Evolutionary conservation across 2,113 vertebrate species (phyloP).

Genomic region (Neodontobutis hainanensis): DNA sequence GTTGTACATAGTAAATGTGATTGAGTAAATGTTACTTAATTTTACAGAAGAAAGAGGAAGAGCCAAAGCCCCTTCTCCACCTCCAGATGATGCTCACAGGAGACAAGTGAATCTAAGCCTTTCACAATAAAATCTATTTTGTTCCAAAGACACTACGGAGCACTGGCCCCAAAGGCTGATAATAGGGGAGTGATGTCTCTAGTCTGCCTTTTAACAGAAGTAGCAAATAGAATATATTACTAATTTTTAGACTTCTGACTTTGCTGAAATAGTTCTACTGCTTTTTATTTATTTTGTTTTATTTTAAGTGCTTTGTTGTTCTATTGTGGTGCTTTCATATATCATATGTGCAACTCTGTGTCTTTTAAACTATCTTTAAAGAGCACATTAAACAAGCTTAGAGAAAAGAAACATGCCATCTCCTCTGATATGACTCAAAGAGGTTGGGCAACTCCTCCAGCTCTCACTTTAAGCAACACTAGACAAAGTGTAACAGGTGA

Average conservation of each 20-base stretch:
- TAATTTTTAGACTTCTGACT: too few species aligned
- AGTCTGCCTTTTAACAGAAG: too few species aligned
- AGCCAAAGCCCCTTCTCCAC: not conserved
- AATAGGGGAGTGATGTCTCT: too few species aligned
- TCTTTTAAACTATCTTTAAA: not conserved
- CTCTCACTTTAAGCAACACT: not conserved
- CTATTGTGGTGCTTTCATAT: too few species aligned
- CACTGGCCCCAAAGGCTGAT: not conserved
- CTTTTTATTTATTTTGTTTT: too few species aligned
- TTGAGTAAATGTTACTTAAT: too few species aligned
- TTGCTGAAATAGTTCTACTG: too few species aligned
- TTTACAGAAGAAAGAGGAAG: not conserved
- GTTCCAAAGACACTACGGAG: not conserved
- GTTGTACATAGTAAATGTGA: too few species aligned
- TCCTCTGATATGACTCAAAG: not conserved
- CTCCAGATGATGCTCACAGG: constrained; percentile 35
- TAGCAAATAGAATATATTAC: too few species aligned
- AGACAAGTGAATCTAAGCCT: constrained; percentile 13
- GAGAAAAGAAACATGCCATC: not conserved
- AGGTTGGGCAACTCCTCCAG: too few species aligned
- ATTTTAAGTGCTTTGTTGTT: too few species aligned
- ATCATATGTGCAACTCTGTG: too few species aligned
- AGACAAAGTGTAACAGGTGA: not conserved
- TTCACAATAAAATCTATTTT: constrained; percentile 10
- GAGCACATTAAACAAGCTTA: not conserved